phyloP scores from a whole-genome alignment of 2,888 invertebrate species.

The Thereva nobilitata region DNA sequence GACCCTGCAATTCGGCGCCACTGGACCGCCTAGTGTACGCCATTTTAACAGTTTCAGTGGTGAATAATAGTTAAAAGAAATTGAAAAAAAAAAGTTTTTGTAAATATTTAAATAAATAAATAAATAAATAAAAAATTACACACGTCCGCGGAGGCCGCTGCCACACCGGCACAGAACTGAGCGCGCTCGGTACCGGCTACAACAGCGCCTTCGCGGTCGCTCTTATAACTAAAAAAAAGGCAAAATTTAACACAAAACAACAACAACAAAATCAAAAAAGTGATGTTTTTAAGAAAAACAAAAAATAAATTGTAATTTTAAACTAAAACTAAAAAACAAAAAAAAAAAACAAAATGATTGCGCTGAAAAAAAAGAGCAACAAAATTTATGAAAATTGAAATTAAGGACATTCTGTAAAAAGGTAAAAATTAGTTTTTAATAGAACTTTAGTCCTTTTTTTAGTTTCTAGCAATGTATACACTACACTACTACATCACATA shows the following conservation, averaged over 20 bases:
- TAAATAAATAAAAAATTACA: not conserved
- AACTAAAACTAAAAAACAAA: slow-evolving; percentile 5
- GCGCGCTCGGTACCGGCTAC: not conserved
- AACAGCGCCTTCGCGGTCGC: not conserved
- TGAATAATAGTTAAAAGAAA: slow-evolving; percentile 49
- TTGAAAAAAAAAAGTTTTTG: slow-evolving; percentile 16
- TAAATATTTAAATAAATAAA: slow-evolving; percentile 33
- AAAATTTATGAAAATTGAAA: not conserved
- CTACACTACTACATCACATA: no score
- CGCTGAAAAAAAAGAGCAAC: not conserved
- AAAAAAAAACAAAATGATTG: slow-evolving; percentile 14
- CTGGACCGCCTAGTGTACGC: slow-evolving; percentile 52
- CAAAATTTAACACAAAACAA: slow-evolving; percentile 24
- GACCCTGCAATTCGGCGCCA: slow-evolving; percentile 58
- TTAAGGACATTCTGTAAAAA: slow-evolving; percentile 35
- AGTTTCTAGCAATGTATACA: slow-evolving; percentile 9
- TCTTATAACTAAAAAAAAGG: not conserved
- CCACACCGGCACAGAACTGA: not conserved
- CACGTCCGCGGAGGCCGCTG: slow-evolving; percentile 9
- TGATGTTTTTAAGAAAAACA: slow-evolving; percentile 31
- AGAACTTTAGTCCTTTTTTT: slow-evolving; percentile 6
- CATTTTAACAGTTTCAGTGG: slow-evolving; percentile 58
- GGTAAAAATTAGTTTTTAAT: slow-evolving; percentile 32
- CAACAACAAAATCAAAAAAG: slow-evolving; percentile 17
- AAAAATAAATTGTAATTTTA: slow-evolving; percentile 34